Base-by-base conservation (phyloP, 2,113 vertebrate genomes). In the Willisornis vidua region DNA sequence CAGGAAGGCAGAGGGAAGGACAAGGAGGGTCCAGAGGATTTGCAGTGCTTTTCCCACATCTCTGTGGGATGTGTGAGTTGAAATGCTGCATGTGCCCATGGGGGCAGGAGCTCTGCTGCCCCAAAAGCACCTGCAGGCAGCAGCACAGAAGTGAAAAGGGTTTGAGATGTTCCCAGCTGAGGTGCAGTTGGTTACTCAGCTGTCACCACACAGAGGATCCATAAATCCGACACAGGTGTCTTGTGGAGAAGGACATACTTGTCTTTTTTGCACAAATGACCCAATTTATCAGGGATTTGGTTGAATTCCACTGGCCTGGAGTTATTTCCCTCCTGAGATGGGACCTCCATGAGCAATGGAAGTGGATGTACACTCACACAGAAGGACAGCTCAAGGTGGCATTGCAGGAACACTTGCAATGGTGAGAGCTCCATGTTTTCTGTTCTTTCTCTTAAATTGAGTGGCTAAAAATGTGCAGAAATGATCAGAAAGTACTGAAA, bases 21-120 rank as follows among this genome's bases (percentile, higher is more conserved):
- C 33, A 51, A 45, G 51, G n/a, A 39, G 18, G 31, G 37, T 63
- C 43, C 51, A 33, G 29, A 51, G 49, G 45, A 24, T 52, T 70
- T 37, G n/a, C 58, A 51, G 49, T 51, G 49, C 49, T 63, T 75
- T 51, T 25, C 45, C 13, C 29, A 43, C 41, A 43, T 51, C 17
- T 39, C 62, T 16, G 16, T 10, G 28, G 31, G 48, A 9, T 41
- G 8, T 17, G 16, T 1, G n/a, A 24, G 9, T 77, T 58, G 29
- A 52, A 72, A 14, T 1, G 1, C n/a, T 43, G 23, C 1, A 0
- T 15, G 8, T 19, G 8, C n/a, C 37, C 33, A 29, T 37, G 35
- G 25, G 23, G 10, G 26, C 54, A 28, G 67, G 54, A 66, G 19
- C 31, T 55, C 48, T 62, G 48, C 62, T 75, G 19, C 39, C 26